Conservation (phyloP, 2,888 invertebrate genomes). For the Volucella zonaria region DNA sequence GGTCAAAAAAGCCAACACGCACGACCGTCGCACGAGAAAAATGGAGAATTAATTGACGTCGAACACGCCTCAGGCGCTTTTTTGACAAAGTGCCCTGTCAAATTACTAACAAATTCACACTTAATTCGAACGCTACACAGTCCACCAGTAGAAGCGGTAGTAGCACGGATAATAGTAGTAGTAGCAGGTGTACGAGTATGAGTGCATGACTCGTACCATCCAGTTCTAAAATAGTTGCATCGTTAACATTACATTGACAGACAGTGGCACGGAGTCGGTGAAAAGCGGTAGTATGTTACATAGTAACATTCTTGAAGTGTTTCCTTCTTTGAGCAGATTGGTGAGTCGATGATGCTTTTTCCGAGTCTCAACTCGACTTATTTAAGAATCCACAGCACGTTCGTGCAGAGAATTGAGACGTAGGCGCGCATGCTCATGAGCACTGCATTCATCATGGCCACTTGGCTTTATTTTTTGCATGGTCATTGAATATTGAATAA, state of each 20-base stretch:
- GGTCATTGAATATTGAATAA: constrained; percentile 57
- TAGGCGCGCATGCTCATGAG: constrained; percentile 66
- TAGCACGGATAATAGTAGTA: no score
- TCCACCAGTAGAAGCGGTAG: constrained; percentile 3
- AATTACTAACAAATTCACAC: constrained; percentile 70
- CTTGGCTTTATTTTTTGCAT: constrained; percentile 53
- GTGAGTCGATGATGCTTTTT: not conserved
- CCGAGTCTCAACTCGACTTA: constrained; percentile 7
- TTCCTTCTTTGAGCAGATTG: constrained; percentile 21
- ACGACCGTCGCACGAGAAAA: constrained; percentile 30
- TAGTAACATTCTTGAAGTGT: constrained; percentile 61
- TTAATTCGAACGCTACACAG: constrained; percentile 60
- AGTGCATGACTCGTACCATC: constrained; percentile 5
- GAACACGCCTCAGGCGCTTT: constrained; percentile 65
- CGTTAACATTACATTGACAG: constrained; percentile 34
- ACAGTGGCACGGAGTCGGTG: constrained; percentile 52
- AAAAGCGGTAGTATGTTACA: constrained; percentile 15
- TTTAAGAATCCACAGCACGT: constrained; percentile 67
- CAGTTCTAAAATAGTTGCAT: constrained; percentile 35
- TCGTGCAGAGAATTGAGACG: constrained; percentile 66
- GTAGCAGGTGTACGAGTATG: no score
- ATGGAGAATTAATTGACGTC: constrained; percentile 66
- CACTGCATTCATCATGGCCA: constrained; percentile 66
- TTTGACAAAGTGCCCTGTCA: constrained; percentile 70
- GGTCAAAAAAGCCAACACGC: constrained; percentile 25